Conservation (phyloP, 2,113 vertebrate species). For the Microcebus tavaratra region DNA sequence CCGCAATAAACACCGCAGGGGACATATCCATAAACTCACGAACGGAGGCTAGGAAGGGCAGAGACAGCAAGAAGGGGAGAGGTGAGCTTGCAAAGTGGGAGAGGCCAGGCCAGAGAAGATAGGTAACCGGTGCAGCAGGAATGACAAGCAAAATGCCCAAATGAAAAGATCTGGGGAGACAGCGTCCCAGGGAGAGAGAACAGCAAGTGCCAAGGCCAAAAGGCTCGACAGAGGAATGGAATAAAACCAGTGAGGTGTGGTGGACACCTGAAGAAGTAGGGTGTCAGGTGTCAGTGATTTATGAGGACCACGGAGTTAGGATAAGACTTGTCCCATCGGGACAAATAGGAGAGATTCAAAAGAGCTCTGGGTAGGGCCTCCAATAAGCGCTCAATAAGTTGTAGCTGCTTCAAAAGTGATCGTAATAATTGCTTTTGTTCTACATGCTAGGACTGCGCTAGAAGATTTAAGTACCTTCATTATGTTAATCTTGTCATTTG, state of each 20-base stretch:
- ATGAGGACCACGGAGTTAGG: not conserved
- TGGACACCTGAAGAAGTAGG: not conserved
- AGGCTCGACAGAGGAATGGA: not conserved
- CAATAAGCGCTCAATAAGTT: not conserved
- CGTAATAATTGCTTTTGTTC: not conserved
- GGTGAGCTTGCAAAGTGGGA: too few species aligned
- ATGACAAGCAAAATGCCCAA: not conserved
- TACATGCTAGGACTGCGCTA: not conserved
- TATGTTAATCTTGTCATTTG: constrained; percentile 43
- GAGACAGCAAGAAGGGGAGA: not conserved
- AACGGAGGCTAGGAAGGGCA: not conserved
- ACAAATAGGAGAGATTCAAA: not conserved
- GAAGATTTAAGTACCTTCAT: constrained; percentile 3
- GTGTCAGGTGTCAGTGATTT: not conserved
- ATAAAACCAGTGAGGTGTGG: not conserved
- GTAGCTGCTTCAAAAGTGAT: not conserved
- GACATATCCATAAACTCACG: not conserved
- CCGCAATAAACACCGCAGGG: not conserved
- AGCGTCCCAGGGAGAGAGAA: not conserved
- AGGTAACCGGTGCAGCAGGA: not conserved
- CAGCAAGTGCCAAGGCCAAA: not conserved
- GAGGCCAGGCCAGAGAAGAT: not conserved
- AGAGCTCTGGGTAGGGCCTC: not conserved
- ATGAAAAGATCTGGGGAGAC: not conserved
- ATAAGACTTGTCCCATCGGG: not conserved